These are phyloP conservation scores for Rhipidura dahli DNA, from an alignment of 2,113 vertebrate species.

Conservation along the genomic window DNA sequence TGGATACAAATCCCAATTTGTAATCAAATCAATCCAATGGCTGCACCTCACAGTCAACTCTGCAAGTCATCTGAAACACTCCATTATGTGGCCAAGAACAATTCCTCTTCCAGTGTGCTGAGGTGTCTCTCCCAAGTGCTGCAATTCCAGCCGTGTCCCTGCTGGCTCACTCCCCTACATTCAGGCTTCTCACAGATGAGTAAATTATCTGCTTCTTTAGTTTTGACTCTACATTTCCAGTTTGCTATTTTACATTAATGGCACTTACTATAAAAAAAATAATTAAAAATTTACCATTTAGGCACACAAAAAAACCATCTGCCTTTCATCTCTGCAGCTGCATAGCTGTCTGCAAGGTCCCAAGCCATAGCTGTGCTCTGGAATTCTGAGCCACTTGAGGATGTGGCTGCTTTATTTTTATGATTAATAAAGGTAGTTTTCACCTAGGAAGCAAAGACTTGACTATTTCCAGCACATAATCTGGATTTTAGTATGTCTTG, in stretches of 20 bases:
- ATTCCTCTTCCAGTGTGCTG: not conserved
- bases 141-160: not conserved
- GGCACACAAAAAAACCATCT: slow-evolving; percentile 27
- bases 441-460: not conserved
- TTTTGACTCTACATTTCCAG: slow-evolving; percentile 37
- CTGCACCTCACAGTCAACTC: not conserved
- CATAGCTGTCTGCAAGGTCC: not conserved
- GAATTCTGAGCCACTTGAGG: not conserved
- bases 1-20: not conserved
- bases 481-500: not conserved
- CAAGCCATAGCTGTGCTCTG: not conserved
- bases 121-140: slow-evolving; percentile 7
- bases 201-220: not conserved
- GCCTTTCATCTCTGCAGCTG: slow-evolving; percentile 50
- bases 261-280: slow-evolving; percentile 66
- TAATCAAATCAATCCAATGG: not conserved
- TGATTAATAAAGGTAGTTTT: not conserved
- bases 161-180: not conserved
- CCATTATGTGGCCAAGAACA: not conserved
- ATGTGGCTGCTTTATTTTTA: not conserved
- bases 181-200: not conserved
- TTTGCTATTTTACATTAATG: slow-evolving; percentile 67
- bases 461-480: not conserved
- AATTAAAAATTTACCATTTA: not conserved
- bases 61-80: not conserved